Conservation (phyloP, 2,797 vertebrate species). For the Gila robusta region DNA sequence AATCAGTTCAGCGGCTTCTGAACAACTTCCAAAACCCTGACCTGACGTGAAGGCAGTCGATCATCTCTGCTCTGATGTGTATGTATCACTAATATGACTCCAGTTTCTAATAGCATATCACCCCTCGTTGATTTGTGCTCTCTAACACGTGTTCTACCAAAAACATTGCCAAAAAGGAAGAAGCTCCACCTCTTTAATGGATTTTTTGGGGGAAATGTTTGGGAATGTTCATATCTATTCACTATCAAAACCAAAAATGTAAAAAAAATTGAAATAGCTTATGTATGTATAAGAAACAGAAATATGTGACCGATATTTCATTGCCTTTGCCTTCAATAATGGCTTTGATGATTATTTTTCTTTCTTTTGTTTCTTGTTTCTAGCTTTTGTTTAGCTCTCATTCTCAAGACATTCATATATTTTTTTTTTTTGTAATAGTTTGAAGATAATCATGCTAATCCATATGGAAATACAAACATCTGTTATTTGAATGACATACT, state of each 20-base stretch:
- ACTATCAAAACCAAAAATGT: constrained; percentile 44
- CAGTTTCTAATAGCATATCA: constrained; percentile 6
- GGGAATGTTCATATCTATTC: constrained; percentile 32
- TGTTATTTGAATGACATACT: constrained; percentile 36
- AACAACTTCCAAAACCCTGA: neutral
- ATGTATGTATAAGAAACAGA: constrained; percentile 38
- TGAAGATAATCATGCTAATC: constrained; percentile 33
- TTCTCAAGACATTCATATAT: constrained; percentile 17
- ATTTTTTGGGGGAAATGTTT: constrained; percentile 11
- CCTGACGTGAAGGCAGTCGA: neutral
- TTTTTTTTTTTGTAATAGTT: constrained; percentile 48
- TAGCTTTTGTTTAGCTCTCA: constrained; percentile 9
- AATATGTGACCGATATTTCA: constrained; percentile 37
- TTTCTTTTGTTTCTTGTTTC: neutral
- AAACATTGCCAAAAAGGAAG: constrained; percentile 40
- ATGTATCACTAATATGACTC: neutral
- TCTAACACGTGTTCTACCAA: constrained; percentile 15
- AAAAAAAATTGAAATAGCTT: constrained; percentile 38
- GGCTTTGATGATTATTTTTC: neutral
- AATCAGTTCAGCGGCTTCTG: constrained; percentile 2
- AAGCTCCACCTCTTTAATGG: constrained; percentile 8
- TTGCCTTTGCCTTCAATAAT: constrained; percentile 32
- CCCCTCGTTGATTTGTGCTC: constrained; percentile 9
- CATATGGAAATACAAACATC: constrained; percentile 28
- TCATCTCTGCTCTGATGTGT: neutral